A percentile compares a stretch with the other conserved stretches of the same genome.
Evolutionary conservation across 1,140 invertebrate species (phyloP).

Genomic region (Pachypeltis micranthus): DNA sequence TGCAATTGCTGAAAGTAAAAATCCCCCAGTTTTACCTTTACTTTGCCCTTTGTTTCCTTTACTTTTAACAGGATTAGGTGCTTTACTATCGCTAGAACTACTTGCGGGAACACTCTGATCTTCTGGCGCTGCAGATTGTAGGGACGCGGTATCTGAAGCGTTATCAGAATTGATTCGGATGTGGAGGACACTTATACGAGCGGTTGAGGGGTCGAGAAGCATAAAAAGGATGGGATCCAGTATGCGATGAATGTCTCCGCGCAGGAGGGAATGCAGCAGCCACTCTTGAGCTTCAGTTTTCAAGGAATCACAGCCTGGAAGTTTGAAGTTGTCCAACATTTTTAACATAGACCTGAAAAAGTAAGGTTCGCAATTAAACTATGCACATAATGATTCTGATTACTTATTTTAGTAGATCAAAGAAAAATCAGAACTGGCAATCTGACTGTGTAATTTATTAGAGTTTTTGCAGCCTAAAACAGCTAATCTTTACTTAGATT

Average conservation of each 20-base stretch:
- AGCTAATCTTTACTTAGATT: no score
- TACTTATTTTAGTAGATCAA: background rate
- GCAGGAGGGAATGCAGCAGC: slow-evolving; percentile 57
- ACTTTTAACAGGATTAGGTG: slow-evolving; percentile 61
- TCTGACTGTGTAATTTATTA: background rate
- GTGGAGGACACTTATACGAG: slow-evolving; percentile 73
- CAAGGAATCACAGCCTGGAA: slow-evolving; percentile 51
- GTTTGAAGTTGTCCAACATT: slow-evolving; percentile 62
- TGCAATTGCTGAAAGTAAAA: background rate
- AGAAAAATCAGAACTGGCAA: background rate
- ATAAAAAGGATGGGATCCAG: slow-evolving; percentile 68
- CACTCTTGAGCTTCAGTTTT: slow-evolving; percentile 59
- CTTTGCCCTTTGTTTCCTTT: background rate
- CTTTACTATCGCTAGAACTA: slow-evolving; percentile 72
- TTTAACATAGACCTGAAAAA: slow-evolving; percentile 54
- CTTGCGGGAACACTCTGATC: slow-evolving; percentile 56
- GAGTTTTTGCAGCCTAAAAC: background rate
- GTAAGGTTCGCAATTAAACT: slow-evolving; percentile 18
- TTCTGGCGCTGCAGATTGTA: background rate
- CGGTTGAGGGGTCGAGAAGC: slow-evolving; percentile 67
- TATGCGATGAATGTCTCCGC: slow-evolving; percentile 63
- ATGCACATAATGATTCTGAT: background rate
- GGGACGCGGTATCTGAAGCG: background rate
- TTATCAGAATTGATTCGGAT: slow-evolving; percentile 47
- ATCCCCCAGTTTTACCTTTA: background rate